These are phyloP conservation scores for Meandrina meandrites DNA, from an alignment of 92 coral and sea anemone species.

Conservation along the genomic window DNA sequence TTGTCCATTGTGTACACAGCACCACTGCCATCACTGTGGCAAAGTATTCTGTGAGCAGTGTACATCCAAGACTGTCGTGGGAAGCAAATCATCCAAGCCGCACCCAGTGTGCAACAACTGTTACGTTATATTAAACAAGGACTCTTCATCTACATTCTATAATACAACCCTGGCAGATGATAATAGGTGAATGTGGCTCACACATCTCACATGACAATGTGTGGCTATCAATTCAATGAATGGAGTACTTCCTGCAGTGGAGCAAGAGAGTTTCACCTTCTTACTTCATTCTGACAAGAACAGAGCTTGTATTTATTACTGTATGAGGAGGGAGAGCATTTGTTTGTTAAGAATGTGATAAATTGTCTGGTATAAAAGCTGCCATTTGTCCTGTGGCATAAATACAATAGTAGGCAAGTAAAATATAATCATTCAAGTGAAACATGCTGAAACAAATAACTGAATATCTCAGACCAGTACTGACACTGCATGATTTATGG, in stretches of 20 bases:
- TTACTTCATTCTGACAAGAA: background rate
- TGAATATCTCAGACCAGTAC: background rate
- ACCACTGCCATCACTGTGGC: conserved; percentile 89
- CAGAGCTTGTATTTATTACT: background rate
- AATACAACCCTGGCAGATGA: conserved; percentile 68
- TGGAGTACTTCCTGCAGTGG: background rate
- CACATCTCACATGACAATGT: background rate
- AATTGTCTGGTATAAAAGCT: background rate
- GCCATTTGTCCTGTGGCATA: background rate
- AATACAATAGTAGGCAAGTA: background rate
- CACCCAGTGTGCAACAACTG: conserved; percentile 88
- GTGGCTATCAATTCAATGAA: too few species aligned
- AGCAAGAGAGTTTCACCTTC: background rate
- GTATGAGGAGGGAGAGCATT: background rate
- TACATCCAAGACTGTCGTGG: conserved; percentile 66
- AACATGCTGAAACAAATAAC: background rate
- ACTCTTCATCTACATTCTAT: conserved; percentile 76
- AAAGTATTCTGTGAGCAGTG: conserved; percentile 83
- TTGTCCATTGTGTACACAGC: conserved; percentile 35
- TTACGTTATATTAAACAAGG: conserved; percentile 72
- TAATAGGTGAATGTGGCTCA: conserved; percentile 44
- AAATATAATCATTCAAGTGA: background rate
- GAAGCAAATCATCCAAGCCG: conserved; percentile 52
- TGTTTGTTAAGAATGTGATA: background rate
- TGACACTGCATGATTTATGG: background rate